Evolutionary conservation across 2,113 vertebrate genomes (phyloP).

Genomic region (Anolis sagrei): DNA sequence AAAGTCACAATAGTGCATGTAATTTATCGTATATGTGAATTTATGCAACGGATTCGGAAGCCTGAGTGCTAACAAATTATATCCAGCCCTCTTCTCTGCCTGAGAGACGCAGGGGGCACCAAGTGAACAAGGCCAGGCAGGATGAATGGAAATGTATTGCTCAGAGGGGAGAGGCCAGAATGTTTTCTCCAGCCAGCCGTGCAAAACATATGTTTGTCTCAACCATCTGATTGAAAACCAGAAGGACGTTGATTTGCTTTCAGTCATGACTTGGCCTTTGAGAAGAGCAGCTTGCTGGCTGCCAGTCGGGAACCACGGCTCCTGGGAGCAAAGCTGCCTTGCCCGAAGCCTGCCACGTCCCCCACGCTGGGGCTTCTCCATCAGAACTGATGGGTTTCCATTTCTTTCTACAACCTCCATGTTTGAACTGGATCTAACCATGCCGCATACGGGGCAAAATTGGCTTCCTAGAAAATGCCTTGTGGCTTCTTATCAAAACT

Average conservation of each 20-base stretch:
- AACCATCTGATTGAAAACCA: accelerated
- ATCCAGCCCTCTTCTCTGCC: too few species aligned
- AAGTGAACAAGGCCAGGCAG: not conserved
- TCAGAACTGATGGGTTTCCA: not conserved
- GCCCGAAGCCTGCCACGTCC: not conserved
- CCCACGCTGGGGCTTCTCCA: not conserved
- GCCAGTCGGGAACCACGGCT: not conserved
- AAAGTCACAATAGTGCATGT: too few species aligned
- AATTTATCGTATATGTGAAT: too few species aligned
- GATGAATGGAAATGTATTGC: not conserved
- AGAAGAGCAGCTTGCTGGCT: accelerated
- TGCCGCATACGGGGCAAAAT: not conserved
- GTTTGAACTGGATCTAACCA: not conserved
- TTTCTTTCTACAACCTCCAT: accelerated
- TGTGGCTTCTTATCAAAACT: not conserved
- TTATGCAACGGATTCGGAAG: not conserved
- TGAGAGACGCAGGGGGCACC: too few species aligned
- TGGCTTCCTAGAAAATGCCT: not conserved
- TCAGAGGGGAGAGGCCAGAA: not conserved
- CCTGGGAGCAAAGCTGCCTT: not conserved
- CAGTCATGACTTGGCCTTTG: not conserved
- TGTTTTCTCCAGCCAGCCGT: not conserved
- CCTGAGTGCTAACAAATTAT: too few species aligned
- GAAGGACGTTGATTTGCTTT: not conserved
- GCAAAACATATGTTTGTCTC: not conserved